Evolutionary conservation across 1,140 invertebrate species (phyloP), one percentile per base, ranked within the genome.

Genomic region (Euwallacea similis): DNA sequence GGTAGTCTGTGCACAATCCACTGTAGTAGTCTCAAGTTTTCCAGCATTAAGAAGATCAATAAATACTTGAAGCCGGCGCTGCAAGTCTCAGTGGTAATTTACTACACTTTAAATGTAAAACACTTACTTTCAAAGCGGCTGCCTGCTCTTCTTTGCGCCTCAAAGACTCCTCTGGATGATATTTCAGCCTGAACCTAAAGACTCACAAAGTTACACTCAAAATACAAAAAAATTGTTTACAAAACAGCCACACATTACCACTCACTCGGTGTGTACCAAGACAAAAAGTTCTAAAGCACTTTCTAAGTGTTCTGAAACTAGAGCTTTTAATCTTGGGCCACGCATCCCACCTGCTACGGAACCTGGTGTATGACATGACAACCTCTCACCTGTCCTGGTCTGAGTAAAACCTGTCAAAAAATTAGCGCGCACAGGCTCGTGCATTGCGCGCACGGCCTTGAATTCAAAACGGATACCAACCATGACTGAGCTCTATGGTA

Each of bases 151-250:
- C 91, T 83, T 94, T 95, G 50, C 93, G 85, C 83, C 94, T 97
- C 7, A 93, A 87, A 62, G 92, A 95, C 78, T 98, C 96, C 84
- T 98, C 96, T 6, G 98, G 98, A 84, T 99, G 97, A 81, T 99
- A 99, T 84, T 99, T 99, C 73, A 94, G 90, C 83, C 97, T 97
- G 86, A 99, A 99, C 98, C 98, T 99, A 82, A 58, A 84, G 78
- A 75, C 42, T 73, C 41, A 47, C 55, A 58, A 60, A 59, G n/a
- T 59, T 47, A 54, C n/a, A n/a, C 16, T 56, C 16, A 56, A 56
- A 56, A 2, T 56, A 9, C 16, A 41, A 16, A 59, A 47, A 2
- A 21, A 8, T 9, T 33, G 7, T 8, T 4, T 42, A 66, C 55
- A 33, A 33, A 33, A 33, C 21, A 33, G 21, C 21, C 21, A 33